Evolutionary conservation across 2,888 invertebrate species (phyloP), one percentile per base, ranked within the genome.

Genomic region (Alviniconcha strummeri): DNA sequence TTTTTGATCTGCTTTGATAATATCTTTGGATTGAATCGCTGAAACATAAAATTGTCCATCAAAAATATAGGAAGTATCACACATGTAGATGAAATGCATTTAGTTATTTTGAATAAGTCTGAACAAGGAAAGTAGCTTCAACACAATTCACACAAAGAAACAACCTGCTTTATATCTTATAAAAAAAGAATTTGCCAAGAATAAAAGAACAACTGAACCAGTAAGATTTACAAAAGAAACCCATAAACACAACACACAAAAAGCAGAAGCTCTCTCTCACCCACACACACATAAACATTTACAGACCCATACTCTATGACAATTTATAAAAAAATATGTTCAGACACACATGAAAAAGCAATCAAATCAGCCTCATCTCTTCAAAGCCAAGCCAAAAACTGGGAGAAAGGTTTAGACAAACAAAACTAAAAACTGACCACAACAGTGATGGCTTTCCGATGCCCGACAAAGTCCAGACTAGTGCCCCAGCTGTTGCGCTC

Each of bases 381-480:
- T 36, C 36, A 36, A 36, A 36, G 36, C 36, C 1, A 36, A 36
- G 36, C 36, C 36, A 36, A 36, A 36, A 36, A 36, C 36, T 36
- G 36, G 36, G 36, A 36, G 36, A 36, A 36, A 36, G 36, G 36
- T 36, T 36, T 36, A 36, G 3, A 36, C n/a, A 36, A 36, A 36
- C 36, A 36, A 3, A 36, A 36, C 36, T 36, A 36, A 36, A 36
- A 36, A 36, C 36, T 36, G 84, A 94, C 94, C 85, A 98, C 98
- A 93, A 98, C 98, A 5, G 98, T 98, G 72, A 99, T 97, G 36
- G 99, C 99, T 95, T 99, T 99, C 85, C 98, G 95, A 93, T 99
- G 99, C 0, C 99, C 99, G 17, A 99, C 99, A 94, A 99, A 98
- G 95, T 99, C 99, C 93, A 98, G 97, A 91, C 98, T 97, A 88